Evolutionary conservation across 2,888 invertebrate species (phyloP), one percentile per base, ranked within the genome.

Genomic region (Melinaea menophilus): DNA sequence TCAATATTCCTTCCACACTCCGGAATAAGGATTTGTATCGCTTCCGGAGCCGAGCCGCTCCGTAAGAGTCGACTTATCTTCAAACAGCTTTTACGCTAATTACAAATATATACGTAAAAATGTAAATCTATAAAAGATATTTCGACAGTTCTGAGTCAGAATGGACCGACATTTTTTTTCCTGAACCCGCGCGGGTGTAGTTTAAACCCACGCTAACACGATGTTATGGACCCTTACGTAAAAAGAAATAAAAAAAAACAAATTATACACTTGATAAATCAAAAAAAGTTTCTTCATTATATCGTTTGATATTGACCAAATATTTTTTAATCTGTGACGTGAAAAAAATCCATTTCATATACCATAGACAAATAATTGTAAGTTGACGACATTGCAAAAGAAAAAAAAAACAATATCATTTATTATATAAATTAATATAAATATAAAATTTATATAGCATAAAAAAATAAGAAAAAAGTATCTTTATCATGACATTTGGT

Each of bases 1-100:
- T 88, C 88, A 88, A 88, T 88, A 88, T 86, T 84, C 83, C 81
- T 78, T 77, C 79, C 80, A 82, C 80, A 80, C 54, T 46, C 61
- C 63, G 41, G 51, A 47, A 31, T 56, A 55, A 58, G 58, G 67
- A 57, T 63, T 63, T 55, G 58, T 34, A 37, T 60, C 54, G 64
- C 45, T 62, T 65, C 65, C 67, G 61, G 63, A 58, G 58, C 51
- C 31, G 31, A 51, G 31, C 11, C 22, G 31, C n/a, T 9, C 31
- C 51, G 51, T 51, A 5, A 37, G 11, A 31, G 31, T 51, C 51
- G 31, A 51, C 31, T 51, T 51, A 31, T 51, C 22, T 51, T 51
- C 9, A 22, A 51, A 51, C 31, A 31, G 31, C 48, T 22, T 51
- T 22, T 31, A 5, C 48, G 2, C 12, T 12, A 13, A 13, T 31